phyloP scores from a whole-genome alignment of 1,140 invertebrate genomes.

The Rhizoglyphus robini region DNA sequence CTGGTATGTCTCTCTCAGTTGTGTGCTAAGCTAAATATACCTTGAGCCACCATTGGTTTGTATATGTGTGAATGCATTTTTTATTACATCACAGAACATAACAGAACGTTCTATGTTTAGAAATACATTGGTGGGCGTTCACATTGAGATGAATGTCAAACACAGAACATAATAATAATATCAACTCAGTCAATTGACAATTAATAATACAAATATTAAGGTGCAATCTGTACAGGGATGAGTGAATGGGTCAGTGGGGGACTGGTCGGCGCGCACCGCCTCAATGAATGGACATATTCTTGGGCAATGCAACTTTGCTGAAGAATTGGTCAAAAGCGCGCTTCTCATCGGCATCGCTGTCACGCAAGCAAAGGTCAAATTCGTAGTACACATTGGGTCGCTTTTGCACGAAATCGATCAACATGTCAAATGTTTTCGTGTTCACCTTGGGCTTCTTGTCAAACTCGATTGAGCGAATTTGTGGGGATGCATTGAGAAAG shows the following conservation, averaged over 20 bases:
- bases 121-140: too few relatives aligned
- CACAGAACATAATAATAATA: too few relatives aligned
- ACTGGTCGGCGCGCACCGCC: too few relatives aligned
- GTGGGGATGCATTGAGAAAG: not conserved
- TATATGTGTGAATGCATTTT: too few relatives aligned
- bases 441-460: slow-evolving; percentile 3
- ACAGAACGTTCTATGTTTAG: too few relatives aligned
- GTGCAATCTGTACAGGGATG: not conserved
- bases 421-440: slow-evolving; percentile 12
- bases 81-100: too few relatives aligned
- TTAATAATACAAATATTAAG: not conserved
- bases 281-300: slow-evolving; percentile 1
- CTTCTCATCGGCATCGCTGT: not conserved
- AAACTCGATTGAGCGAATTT: slow-evolving; percentile 6
- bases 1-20: too few relatives aligned
- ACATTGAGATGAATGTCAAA: too few relatives aligned
- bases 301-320: slow-evolving; percentile 3
- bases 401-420: slow-evolving; percentile 9
- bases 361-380: slow-evolving; percentile 1
- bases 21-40: too few relatives aligned
- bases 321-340: slow-evolving; percentile 6
- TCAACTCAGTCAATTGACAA: too few relatives aligned
- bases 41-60: too few relatives aligned
- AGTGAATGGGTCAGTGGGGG: not conserved
- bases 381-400: not conserved